Evolutionary conservation across 2,888 invertebrate genomes (phyloP).

Genomic region (Nemotelus pantherinus): DNA sequence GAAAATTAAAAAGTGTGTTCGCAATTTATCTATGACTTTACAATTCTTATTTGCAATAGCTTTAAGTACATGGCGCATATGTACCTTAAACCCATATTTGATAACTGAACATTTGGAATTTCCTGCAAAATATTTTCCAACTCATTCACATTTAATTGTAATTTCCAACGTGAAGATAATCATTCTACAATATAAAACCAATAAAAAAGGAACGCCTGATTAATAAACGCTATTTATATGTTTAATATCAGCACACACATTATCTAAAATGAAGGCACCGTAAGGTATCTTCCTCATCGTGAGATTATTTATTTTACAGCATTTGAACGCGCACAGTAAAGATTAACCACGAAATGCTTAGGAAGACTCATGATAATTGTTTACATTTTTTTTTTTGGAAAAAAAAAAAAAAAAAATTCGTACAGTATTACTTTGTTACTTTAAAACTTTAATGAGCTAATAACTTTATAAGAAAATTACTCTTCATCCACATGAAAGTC

Average conservation of each 20-base stretch:
- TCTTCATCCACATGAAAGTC: neutral
- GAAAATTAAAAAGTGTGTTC: no score
- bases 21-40: no score
- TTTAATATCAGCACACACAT: neutral
- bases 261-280: neutral
- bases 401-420: no score
- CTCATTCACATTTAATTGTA: no score
- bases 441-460: neutral
- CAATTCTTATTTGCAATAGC: no score
- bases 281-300: slow-evolving; percentile 7
- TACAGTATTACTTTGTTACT: neutral
- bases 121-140: no score
- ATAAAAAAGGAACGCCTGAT: neutral
- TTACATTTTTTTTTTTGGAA: neutral
- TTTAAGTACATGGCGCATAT: no score
- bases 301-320: slow-evolving; percentile 8
- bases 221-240: neutral
- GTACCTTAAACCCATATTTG: no score
- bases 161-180: no score
- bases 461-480: neutral
- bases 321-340: neutral
- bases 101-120: no score
- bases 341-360: neutral
- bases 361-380: neutral
- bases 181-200: neutral